Evolutionary conservation across 2,888 invertebrate genomes (phyloP), one percentile per base, ranked within the genome.

Genomic region (Notocelia uddmanniana): DNA sequence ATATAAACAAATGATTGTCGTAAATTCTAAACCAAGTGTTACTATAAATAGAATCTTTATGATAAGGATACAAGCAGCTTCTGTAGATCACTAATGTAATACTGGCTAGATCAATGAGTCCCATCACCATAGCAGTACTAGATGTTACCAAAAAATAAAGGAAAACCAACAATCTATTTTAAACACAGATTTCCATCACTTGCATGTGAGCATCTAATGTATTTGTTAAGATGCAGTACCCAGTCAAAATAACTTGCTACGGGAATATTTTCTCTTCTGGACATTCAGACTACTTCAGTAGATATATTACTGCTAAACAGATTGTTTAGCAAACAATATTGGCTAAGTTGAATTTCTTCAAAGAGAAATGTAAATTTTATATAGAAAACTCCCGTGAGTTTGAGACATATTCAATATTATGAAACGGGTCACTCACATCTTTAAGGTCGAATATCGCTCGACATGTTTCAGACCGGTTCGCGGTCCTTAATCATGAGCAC

Each of bases 11-110:
- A 71, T 60, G 50, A 58, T 58, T 58, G 70, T 60, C 60, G 52
- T 72, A 72, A 72, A 72, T 72, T 72, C 72, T 72, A 62, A 62
- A 50, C 55, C 67, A 67, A 67, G 48, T 72, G 71, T 71, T 67
- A 67, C 59, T 71, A 66, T 67, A 67, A 66, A 48, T 72, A 72
- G 67, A 67, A 60, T 21, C 37, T 59, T 45, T 31, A 52, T 67
- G 45, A 48, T 63, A 41, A 41, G 57, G 63, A 48, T 41, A 57
- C 69, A 50, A 66, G 54, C 59, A 67, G 54, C 45, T 66, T 54
- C 55, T 55, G 19, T 21, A 41, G 41, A 45, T 60, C 19, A 55
- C 58, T 67, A 55, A 19, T 58, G 50, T 45, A 18, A 58, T 52
- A 59, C 23, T 26, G 13, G 45, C 58, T 45, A 55, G 41, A 26